Conservation (phyloP, 2,113 vertebrate genomes). For the Chitala chitala region DNA sequence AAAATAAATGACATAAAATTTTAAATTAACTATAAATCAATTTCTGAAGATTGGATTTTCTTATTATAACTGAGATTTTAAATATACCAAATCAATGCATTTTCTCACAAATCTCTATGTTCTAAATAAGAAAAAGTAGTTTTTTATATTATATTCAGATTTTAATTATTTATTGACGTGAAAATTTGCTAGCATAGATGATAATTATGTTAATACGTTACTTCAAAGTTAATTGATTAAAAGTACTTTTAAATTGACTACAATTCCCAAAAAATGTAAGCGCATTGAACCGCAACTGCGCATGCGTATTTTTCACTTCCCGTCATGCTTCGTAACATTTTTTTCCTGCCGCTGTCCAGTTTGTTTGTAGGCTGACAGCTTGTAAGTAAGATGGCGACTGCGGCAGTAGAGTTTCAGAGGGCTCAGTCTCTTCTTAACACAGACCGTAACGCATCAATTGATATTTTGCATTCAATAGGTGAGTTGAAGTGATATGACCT, state of each 20-base stretch:
- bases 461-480: conserved; percentile 93
- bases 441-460: conserved; percentile 87
- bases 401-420: conserved; percentile 94
- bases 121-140: too few species aligned
- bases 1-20: too few species aligned
- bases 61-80: too few species aligned
- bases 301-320: conserved; percentile 30
- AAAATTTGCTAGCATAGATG: not conserved
- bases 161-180: too few species aligned
- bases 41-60: too few species aligned
- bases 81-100: too few species aligned
- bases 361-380: conserved; percentile 48
- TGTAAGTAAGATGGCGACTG: conserved; percentile 90
- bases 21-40: too few species aligned
- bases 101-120: too few species aligned
- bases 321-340: conserved; percentile 22
- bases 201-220: too few species aligned
- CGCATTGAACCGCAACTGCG: not conserved
- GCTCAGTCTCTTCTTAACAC: conserved; percentile 90
- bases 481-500: conserved; percentile 33
- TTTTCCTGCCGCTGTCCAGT: conserved; percentile 39
- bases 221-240: too few species aligned
- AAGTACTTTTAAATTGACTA: not conserved
- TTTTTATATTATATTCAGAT: too few species aligned
- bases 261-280: not conserved